Percentiles rank a stretch among this genome's conserved stretches.
These are phyloP conservation scores for Sakesphorus luctuosus DNA, from an alignment of 2,113 vertebrate species.

Conservation along the genomic window DNA sequence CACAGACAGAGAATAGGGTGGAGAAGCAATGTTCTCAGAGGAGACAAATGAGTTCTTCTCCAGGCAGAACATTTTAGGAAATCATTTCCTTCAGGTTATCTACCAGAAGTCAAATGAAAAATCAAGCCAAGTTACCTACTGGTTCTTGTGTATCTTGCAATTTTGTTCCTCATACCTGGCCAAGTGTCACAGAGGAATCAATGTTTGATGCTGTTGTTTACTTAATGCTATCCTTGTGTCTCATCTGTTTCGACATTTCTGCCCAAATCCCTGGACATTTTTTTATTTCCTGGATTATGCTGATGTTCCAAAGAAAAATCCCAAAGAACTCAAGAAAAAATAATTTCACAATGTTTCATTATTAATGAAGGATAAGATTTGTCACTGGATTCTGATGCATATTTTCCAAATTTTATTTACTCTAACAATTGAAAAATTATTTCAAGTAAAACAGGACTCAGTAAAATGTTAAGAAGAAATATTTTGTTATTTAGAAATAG, in stretches of 20 bases:
- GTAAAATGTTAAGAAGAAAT: slow-evolving; percentile 1
- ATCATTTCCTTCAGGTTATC: not conserved
- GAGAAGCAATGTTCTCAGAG: not conserved
- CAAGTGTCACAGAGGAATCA: not conserved
- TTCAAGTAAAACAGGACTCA: slow-evolving; percentile 17
- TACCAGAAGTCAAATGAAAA: not conserved
- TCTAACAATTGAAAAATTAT: not conserved
- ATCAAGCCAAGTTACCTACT: not conserved
- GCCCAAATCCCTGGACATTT: slow-evolving; percentile 14
- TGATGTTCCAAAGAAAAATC: slow-evolving; percentile 17
- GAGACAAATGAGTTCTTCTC: not conserved
- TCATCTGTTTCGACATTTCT: slow-evolving; percentile 47
- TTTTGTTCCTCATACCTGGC: not conserved
- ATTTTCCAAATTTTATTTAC: slow-evolving; percentile 22
- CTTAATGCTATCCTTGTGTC: not conserved
- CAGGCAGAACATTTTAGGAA: not conserved
- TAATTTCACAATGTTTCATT: slow-evolving; percentile 4
- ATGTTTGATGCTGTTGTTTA: not conserved
- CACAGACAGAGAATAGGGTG: accelerated
- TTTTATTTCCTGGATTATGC: slow-evolving; percentile 36
- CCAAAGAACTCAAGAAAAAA: not conserved
- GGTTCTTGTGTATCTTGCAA: not conserved
- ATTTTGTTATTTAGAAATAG: slow-evolving; percentile 1
- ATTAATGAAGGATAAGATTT: not conserved
- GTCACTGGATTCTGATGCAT: not conserved